phyloP scores from a whole-genome alignment of 2,113 vertebrate genomes.

The Pituophis catenifer region DNA sequence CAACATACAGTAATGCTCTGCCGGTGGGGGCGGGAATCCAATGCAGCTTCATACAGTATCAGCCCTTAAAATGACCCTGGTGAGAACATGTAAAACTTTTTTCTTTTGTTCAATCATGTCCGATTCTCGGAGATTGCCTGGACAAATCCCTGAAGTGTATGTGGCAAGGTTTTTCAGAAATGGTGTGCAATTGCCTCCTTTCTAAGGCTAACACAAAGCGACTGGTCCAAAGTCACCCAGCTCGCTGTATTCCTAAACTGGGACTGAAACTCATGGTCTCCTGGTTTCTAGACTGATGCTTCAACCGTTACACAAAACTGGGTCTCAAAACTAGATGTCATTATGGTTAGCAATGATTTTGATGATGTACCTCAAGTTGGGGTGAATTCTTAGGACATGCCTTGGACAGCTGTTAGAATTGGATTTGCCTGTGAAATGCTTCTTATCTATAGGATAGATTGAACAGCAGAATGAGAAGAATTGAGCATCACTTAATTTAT shows the following conservation, averaged over 20 bases:
- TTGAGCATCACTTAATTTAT: not conserved
- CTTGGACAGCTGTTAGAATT: not conserved
- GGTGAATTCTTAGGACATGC: not conserved
- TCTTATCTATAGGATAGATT: not conserved
- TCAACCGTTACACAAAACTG: not conserved
- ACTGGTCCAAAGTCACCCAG: too few species aligned
- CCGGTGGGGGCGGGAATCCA: accelerated
- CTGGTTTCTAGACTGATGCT: not conserved
- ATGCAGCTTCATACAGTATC: too few species aligned
- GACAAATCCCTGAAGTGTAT: too few species aligned
- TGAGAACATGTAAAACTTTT: too few species aligned
- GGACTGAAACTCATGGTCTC: not conserved
- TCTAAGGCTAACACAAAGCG: too few species aligned
- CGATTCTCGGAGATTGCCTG: too few species aligned
- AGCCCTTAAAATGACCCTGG: too few species aligned
- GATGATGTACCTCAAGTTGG: not conserved
- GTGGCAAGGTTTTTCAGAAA: too few species aligned
- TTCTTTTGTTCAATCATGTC: too few species aligned
- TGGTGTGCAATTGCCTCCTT: too few species aligned
- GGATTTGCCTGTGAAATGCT: not conserved
- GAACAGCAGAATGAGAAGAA: not conserved
- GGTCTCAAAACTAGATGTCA: not conserved
- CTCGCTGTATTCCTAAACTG: not conserved
- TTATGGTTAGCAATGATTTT: not conserved
- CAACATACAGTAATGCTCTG: not conserved